phyloP scores from a whole-genome alignment of 2,888 invertebrate species.

The Helobdella robusta region DNA sequence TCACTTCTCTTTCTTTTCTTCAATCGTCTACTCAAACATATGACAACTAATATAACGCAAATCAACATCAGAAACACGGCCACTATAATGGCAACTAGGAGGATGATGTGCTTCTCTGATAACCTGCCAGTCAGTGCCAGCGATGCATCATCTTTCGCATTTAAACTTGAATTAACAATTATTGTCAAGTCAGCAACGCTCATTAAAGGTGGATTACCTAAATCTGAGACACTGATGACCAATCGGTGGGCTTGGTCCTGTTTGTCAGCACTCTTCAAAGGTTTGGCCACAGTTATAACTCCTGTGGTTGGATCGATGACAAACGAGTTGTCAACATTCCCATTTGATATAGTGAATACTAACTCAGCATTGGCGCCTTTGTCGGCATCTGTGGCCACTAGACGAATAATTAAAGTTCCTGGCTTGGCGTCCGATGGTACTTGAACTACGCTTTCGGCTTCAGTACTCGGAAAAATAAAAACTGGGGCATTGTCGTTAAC shows the following conservation, averaged over 20 bases:
- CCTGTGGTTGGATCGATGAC: slow-evolving; percentile 49
- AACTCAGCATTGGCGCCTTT: slow-evolving; percentile 39
- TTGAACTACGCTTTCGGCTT: slow-evolving; percentile 37
- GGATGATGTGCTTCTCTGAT: slow-evolving; percentile 22
- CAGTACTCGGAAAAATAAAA: slow-evolving; percentile 39
- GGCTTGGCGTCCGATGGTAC: slow-evolving; percentile 21
- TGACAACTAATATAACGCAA: slow-evolving; percentile 19
- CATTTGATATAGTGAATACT: slow-evolving; percentile 37
- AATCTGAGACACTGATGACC: slow-evolving; percentile 30
- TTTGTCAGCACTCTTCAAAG: slow-evolving; percentile 25
- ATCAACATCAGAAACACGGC: slow-evolving; percentile 16
- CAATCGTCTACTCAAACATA: slow-evolving; percentile 17
- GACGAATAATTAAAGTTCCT: slow-evolving; percentile 37
- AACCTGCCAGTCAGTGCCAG: slow-evolving; percentile 15
- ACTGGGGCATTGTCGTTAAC: slow-evolving; percentile 43
- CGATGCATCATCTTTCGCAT: slow-evolving; percentile 11
- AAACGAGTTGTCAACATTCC: slow-evolving; percentile 50
- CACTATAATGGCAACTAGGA: slow-evolving; percentile 14
- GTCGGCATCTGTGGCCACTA: slow-evolving; percentile 40
- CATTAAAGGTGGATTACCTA: slow-evolving; percentile 26
- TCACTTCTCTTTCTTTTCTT: slow-evolving; percentile 12
- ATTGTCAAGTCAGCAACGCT: slow-evolving; percentile 25
- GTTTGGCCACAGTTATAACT: slow-evolving; percentile 46
- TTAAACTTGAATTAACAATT: slow-evolving; percentile 17
- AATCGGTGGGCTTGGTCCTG: slow-evolving; percentile 22